phyloP scores from a whole-genome alignment of 1,140 invertebrate genomes.

The Drosophila watanabei region DNA sequence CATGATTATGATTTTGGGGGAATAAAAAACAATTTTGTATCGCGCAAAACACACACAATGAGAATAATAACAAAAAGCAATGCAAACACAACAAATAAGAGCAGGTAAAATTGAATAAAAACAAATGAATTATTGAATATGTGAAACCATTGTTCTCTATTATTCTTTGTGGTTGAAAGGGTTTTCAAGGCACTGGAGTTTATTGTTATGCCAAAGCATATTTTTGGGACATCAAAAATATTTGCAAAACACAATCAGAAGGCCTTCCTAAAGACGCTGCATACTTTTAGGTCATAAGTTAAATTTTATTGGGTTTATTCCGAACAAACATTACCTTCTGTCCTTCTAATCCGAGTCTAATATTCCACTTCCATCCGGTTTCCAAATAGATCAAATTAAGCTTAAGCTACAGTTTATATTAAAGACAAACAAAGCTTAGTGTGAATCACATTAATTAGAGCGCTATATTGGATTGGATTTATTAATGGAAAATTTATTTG shows the following conservation, averaged over 20 bases:
- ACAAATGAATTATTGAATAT: constrained; percentile 63
- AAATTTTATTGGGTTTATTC: neutral
- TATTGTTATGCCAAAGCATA: neutral
- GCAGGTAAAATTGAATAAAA: constrained; percentile 67
- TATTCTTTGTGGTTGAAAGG: neutral
- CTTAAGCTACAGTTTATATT: neutral
- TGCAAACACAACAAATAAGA: constrained; percentile 24
- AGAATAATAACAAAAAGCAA: constrained; percentile 27
- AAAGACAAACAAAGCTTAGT: neutral
- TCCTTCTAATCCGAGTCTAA: neutral
- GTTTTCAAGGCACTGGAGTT: neutral
- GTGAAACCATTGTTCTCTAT: constrained; percentile 10
- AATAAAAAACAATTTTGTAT: constrained; percentile 46
- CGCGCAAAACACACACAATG: constrained; percentile 21
- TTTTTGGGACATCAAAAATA: neutral
- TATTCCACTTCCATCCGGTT: constrained; percentile 2
- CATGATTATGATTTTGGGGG: constrained; percentile 23
- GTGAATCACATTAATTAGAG: neutral
- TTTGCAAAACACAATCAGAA: neutral
- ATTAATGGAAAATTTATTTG: constrained; percentile 29
- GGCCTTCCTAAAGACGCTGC: accelerated
- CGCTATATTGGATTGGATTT: neutral
- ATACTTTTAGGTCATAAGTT: neutral
- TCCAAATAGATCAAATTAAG: constrained; percentile 1
- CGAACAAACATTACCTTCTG: neutral